These are phyloP conservation scores for Formicarius rufipectus DNA, from an alignment of 2,113 vertebrate genomes.

Conservation along the genomic window DNA sequence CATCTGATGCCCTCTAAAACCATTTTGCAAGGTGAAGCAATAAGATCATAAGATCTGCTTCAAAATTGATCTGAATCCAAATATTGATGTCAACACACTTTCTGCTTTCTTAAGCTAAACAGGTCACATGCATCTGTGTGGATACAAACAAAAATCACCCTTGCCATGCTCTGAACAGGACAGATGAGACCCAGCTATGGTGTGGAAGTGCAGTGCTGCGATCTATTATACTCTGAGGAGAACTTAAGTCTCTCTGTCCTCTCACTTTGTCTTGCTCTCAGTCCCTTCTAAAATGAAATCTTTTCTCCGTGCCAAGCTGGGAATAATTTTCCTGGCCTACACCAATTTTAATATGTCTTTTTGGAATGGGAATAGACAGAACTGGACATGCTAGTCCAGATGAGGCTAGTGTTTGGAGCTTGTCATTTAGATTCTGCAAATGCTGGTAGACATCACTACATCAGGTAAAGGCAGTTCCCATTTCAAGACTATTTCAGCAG, in stretches of 20 bases:
- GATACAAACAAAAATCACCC: background rate
- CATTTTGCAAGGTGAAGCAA: background rate
- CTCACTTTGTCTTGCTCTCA: background rate
- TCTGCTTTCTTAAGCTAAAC: background rate
- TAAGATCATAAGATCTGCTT: background rate
- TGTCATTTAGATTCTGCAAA: constrained; percentile 39
- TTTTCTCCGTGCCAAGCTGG: background rate
- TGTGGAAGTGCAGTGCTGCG: background rate
- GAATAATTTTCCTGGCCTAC: background rate
- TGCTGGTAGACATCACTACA: constrained; percentile 26
- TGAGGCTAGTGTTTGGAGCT: background rate
- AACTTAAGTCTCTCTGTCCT: background rate
- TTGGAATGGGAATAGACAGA: background rate
- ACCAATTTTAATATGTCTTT: background rate
- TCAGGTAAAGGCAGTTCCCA: constrained; percentile 1
- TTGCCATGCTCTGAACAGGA: background rate
- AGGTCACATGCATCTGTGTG: background rate
- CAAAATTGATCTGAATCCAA: background rate
- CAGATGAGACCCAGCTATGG: background rate
- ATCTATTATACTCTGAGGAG: background rate
- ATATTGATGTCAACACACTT: background rate
- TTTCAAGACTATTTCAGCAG: constrained; percentile 47
- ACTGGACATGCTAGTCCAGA: background rate
- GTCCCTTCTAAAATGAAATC: background rate
- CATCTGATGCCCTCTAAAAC: background rate